Base-by-base conservation (phyloP, 2,113 vertebrate genomes). In the Sapayoa aenigma region DNA sequence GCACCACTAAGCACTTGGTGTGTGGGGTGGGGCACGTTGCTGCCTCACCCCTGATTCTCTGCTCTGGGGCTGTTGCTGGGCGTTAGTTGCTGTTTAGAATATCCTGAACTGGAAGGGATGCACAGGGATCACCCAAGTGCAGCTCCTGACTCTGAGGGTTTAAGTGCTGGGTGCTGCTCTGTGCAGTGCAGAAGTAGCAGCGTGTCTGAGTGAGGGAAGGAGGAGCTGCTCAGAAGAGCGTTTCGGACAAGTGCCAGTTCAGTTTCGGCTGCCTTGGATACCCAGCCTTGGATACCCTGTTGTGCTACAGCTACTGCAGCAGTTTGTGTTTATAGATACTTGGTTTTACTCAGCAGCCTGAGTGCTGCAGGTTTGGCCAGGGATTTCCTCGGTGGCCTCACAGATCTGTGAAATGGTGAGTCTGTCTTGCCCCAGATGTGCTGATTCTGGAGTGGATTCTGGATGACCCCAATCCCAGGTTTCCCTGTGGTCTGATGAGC, bases 141-240 rank as follows among this genome's bases (percentile, higher is more conserved):
- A 37, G 14, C 41, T 77, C 31, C 35, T 71, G 56, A 41, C 41
- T 11, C 62, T 14, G 49, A 33, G 23, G 71, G 49, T 56, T 87
- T 60, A 35, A 87, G 47, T 68, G 44, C 49, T 85, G 46, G 52
- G 24, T 52, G 37, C 39, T 65, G 59, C 25, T 25, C 66, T 44
- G 14, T 28, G 10, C 37, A 25, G 69, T 52, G 28, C 74, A 53
- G 4, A 68, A 84, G 60, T 50, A 66, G 28, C 84, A 55, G 71
- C 1, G 1, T 67, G 2, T 79, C 41, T 1, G 5, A 76, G 22
- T 37, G 62, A 86, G 46, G 37, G 41, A 75, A 82, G 73, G 50
- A 89, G 90, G 79, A 94, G 37, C 67, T 85, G 58, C 75, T 90
- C 67, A 41, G 63, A 62, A 82, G 50, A 94, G 17, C 63, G 11